Evolutionary conservation across 2,888 invertebrate species (phyloP).

Genomic region (Drosophila nr. perissopoda): DNA sequence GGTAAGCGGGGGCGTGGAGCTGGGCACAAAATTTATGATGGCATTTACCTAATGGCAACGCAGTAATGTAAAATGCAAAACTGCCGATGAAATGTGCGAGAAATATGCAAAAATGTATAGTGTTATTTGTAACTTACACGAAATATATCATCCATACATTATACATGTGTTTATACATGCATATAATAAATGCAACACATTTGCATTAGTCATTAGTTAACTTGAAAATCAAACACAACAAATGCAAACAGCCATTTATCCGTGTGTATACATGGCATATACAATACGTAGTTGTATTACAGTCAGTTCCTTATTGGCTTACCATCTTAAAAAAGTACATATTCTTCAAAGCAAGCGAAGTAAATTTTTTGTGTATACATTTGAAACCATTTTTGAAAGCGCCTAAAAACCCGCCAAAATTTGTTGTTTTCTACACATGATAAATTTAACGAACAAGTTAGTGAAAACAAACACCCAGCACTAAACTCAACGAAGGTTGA

Average conservation of each 20-base stretch:
- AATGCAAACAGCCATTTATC: background rate
- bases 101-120: slow-evolving; percentile 64
- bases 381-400: background rate
- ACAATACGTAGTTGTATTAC: background rate
- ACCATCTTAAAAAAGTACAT: background rate
- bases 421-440: background rate
- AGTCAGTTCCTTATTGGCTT: background rate
- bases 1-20: background rate
- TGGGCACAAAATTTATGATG: slow-evolving; percentile 68
- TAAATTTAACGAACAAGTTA: background rate
- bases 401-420: slow-evolving; percentile 5
- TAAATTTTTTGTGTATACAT: background rate
- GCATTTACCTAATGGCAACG: slow-evolving; percentile 72
- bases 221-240: background rate
- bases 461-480: background rate
- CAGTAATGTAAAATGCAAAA: slow-evolving; percentile 47
- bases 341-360: background rate
- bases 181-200: slow-evolving; percentile 10
- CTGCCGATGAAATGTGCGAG: slow-evolving; percentile 18
- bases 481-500: background rate
- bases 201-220: slow-evolving; percentile 21
- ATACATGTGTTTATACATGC: slow-evolving; percentile 17
- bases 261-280: background rate
- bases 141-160: slow-evolving; percentile 56
- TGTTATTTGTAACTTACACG: slow-evolving; percentile 74